Conservation (phyloP, 2,113 vertebrate species). For the Takifugu bimaculatus region DNA sequence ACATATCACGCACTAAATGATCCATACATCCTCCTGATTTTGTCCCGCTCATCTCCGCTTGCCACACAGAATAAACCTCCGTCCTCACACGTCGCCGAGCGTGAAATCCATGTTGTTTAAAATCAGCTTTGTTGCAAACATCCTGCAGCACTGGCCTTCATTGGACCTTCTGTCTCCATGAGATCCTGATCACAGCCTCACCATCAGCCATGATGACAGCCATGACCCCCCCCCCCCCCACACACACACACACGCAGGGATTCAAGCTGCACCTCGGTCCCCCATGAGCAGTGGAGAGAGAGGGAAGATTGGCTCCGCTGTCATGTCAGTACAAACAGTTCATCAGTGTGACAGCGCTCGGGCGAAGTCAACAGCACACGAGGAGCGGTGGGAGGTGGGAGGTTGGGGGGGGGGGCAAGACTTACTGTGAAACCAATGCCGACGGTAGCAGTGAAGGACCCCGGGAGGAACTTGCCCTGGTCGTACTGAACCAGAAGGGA, state of each 20-base stretch:
- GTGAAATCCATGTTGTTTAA: constrained; percentile 33
- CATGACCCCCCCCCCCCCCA: background rate
- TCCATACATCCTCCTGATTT: background rate
- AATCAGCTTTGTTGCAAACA: constrained; percentile 30
- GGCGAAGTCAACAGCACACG: constrained; percentile 5
- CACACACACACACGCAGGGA: constrained; percentile 7
- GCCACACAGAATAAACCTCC: background rate
- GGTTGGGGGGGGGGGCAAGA: constrained; percentile 6
- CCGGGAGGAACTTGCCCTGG: constrained; percentile 86
- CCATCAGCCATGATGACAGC: background rate
- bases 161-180: constrained; percentile 27
- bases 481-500: constrained; percentile 88
- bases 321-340: constrained; percentile 34
- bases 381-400: background rate
- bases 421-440: constrained; percentile 89
- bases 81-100: constrained; percentile 22
- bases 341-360: constrained; percentile 19
- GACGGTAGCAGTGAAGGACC: constrained; percentile 84
- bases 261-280: constrained; percentile 20
- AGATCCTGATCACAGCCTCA: constrained; percentile 37
- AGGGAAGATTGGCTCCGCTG: constrained; percentile 18
- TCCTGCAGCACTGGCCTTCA: constrained; percentile 28
- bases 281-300: constrained; percentile 14
- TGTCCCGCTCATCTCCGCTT: background rate
- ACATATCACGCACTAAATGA: constrained; percentile 13